Conservation (phyloP, 2,797 vertebrate species). For the Amniataba percoides region DNA sequence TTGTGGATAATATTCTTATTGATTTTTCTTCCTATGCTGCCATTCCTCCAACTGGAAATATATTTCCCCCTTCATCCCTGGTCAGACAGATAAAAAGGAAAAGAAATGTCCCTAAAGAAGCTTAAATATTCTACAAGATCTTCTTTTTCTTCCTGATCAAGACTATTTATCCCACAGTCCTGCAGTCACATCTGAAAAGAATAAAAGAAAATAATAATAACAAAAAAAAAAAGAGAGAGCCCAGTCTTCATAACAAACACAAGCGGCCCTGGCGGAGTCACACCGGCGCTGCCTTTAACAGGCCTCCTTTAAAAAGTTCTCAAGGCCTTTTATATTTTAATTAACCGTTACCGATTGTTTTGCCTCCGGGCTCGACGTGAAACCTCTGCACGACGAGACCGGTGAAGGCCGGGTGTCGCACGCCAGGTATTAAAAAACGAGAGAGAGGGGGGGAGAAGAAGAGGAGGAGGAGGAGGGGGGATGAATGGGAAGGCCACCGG, state of each 20-base stretch:
- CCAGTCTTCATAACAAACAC: constrained; percentile 30
- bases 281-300: constrained; percentile 50
- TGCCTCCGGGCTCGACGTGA: constrained; percentile 81
- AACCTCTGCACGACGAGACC: constrained; percentile 75
- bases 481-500: constrained; percentile 74
- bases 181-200: constrained; percentile 9
- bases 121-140: constrained; percentile 30
- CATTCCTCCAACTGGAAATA: constrained; percentile 9
- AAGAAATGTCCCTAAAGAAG: neutral
- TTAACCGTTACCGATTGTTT: constrained; percentile 81
- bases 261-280: constrained; percentile 29
- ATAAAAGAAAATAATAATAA: neutral
- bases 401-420: constrained; percentile 82
- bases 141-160: constrained; percentile 35
- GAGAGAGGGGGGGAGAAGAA: constrained; percentile 11
- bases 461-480: constrained; percentile 33
- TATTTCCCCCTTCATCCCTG: neutral
- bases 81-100: neutral
- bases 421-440: constrained; percentile 76
- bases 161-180: constrained; percentile 32
- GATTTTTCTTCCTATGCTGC: constrained; percentile 14
- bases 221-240: too few relatives aligned
- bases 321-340: constrained; percentile 82
- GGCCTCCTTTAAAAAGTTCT: constrained; percentile 72
- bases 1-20: neutral